Evolutionary conservation across 2,797 vertebrate species (phyloP).

Genomic region (Melopsittacus undulatus): DNA sequence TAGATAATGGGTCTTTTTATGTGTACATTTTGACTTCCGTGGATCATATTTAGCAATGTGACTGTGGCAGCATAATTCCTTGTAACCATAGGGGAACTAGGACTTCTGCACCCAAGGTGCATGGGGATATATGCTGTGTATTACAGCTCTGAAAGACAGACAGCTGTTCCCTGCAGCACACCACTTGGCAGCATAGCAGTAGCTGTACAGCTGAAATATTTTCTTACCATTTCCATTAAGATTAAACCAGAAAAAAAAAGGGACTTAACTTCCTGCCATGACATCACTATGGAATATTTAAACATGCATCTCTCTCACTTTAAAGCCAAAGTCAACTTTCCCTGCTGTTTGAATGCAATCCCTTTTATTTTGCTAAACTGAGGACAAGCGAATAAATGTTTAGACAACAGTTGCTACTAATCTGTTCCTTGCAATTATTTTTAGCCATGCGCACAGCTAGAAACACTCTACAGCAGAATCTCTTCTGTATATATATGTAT

Average conservation of each 20-base stretch:
- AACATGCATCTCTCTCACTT: background rate
- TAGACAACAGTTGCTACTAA: background rate
- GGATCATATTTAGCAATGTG: background rate
- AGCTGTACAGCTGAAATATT: background rate
- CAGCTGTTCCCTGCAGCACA: background rate
- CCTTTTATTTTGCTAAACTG: background rate
- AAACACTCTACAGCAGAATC: background rate
- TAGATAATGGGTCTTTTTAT: background rate
- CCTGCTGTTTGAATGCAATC: background rate
- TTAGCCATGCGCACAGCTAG: background rate
- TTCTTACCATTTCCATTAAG: background rate
- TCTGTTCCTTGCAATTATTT: background rate
- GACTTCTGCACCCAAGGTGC: background rate
- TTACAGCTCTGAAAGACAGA: background rate
- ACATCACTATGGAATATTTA: background rate
- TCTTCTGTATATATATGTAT: background rate
- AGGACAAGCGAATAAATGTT: slow-evolving; percentile 7
- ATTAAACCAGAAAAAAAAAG: background rate
- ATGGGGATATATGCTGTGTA: background rate
- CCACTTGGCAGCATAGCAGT: background rate
- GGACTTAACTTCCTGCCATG: background rate
- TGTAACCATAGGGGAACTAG: background rate
- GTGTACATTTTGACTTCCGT: background rate
- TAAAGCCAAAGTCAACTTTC: background rate
- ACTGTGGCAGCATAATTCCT: background rate